A percentile compares a stretch with the other conserved stretches of the same genome.
These are phyloP conservation scores for Eurypyga helias DNA, from an alignment of 2,113 vertebrate genomes.

Conservation along the genomic window DNA sequence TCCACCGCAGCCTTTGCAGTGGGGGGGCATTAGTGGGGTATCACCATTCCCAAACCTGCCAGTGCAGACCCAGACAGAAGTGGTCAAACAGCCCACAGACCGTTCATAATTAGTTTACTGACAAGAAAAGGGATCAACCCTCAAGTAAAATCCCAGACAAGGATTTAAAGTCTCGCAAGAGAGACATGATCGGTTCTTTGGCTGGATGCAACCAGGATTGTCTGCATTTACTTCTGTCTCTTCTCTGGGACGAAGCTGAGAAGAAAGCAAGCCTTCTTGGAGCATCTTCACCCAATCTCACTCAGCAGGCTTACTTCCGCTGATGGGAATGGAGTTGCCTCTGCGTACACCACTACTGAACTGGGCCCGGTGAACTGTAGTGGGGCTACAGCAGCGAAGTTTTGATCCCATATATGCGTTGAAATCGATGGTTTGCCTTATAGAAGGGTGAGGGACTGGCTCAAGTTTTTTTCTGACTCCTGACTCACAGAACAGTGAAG, in stretches of 20 bases:
- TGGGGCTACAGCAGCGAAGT: neutral
- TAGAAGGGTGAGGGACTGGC: neutral
- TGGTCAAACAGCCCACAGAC: neutral
- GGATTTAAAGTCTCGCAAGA: neutral
- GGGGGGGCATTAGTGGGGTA: neutral
- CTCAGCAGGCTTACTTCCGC: neutral
- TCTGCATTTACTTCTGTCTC: neutral
- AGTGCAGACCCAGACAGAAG: neutral
- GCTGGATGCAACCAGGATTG: neutral
- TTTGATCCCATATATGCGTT: neutral
- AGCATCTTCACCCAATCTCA: neutral
- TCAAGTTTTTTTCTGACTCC: neutral
- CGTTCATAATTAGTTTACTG: neutral
- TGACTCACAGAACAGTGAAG: neutral
- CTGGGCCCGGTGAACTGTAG: neutral
- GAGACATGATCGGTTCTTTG: neutral
- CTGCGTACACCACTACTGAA: neutral
- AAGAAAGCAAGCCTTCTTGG: neutral
- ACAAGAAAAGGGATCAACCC: constrained; percentile 36
- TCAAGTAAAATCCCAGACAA: constrained; percentile 26
- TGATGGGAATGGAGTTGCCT: neutral
- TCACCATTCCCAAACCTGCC: neutral
- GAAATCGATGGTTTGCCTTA: neutral
- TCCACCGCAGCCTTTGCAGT: neutral
- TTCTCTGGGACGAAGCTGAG: neutral